phyloP scores from a whole-genome alignment of 1,140 invertebrate species.

The Galleria mellonella region DNA sequence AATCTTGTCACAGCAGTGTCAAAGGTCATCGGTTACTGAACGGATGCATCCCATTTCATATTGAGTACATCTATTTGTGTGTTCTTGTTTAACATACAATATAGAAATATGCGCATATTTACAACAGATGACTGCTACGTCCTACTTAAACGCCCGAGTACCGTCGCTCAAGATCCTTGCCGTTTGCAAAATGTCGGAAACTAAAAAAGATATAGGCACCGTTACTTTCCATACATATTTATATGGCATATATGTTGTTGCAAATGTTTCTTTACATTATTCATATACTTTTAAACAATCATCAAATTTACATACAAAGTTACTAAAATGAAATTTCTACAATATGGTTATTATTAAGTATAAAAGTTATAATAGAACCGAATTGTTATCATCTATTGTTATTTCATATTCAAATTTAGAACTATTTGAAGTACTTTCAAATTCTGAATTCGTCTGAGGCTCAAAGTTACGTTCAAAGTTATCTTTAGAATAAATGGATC shows the following conservation, averaged over 20 bases:
- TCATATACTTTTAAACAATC: neutral
- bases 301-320: too few relatives aligned
- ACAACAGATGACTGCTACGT: conserved; percentile 15
- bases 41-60: conserved; percentile 34
- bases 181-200: conserved; percentile 38
- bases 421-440: too few relatives aligned
- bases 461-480: conserved; percentile 14
- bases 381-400: too few relatives aligned
- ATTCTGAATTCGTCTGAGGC: too few relatives aligned
- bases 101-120: conserved; percentile 54
- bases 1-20: conserved; percentile 29
- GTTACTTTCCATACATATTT: conserved; percentile 19
- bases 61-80: conserved; percentile 10
- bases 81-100: conserved; percentile 51
- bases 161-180: conserved; percentile 1
- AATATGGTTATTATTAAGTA: too few relatives aligned
- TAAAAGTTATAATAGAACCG: too few relatives aligned
- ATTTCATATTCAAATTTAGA: too few relatives aligned
- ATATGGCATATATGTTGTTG: conserved; percentile 10
- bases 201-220: conserved; percentile 19
- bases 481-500: conserved; percentile 31
- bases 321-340: too few relatives aligned
- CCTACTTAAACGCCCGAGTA: conserved; percentile 16
- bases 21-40: conserved; percentile 42
- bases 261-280: conserved; percentile 2